A percentile compares a stretch with the other conserved stretches of the same genome.
Conservation (phyloP, 2,888 invertebrate species). For the Notodonta dromedarius region DNA sequence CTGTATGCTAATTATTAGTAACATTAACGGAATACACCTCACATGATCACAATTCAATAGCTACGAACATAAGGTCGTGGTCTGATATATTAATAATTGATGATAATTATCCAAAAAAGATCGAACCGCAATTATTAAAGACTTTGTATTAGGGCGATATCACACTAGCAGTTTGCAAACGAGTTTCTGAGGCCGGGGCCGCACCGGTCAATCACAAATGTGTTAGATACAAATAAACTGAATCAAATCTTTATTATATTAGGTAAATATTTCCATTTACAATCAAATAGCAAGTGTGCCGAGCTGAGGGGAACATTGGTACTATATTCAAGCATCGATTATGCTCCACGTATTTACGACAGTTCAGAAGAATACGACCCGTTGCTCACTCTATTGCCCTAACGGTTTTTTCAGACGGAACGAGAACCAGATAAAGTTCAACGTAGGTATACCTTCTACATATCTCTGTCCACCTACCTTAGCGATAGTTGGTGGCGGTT, state of each 20-base stretch:
- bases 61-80: not conserved
- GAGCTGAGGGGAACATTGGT: not conserved
- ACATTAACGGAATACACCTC: conserved; percentile 16
- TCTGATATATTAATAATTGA: not conserved
- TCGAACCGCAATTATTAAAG: not conserved
- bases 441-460: too few relatives aligned
- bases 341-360: conserved; percentile 43
- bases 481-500: too few relatives aligned
- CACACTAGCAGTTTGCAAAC: too few relatives aligned
- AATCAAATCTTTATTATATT: too few relatives aligned
- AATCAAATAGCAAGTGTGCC: not conserved
- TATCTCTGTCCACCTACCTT: too few relatives aligned
- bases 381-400: conserved; percentile 57
- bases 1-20: conserved; percentile 11
- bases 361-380: conserved; percentile 42
- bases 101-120: not conserved
- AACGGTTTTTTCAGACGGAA: conserved; percentile 12
- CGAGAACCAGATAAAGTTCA: not conserved
- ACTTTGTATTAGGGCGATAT: too few relatives aligned
- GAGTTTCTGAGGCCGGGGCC: too few relatives aligned
- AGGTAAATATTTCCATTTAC: not conserved
- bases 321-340: conserved; percentile 48
- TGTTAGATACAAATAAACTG: too few relatives aligned
- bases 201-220: too few relatives aligned
- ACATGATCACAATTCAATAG: conserved; percentile 15